Base-by-base conservation (phyloP, 2,888 invertebrate genomes). In the Mesorhabditis belari region DNA sequence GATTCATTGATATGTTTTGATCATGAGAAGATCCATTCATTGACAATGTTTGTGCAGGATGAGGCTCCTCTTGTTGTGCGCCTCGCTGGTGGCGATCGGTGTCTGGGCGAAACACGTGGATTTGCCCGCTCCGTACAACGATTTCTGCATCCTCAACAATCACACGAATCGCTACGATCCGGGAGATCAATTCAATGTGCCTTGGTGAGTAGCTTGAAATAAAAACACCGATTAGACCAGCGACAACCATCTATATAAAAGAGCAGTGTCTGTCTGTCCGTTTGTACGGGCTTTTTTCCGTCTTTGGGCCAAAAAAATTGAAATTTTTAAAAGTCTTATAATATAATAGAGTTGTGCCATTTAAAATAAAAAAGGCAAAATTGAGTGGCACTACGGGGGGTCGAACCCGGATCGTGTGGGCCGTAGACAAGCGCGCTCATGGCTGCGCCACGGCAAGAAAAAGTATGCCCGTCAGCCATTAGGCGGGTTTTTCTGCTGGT, bases 101-200 rank as follows among this genome's bases (percentile, higher is more conserved):
- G 55, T 57, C 23, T 55, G 53, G 9, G 57, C 65, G 4, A 65
- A 63, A 51, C 71, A 76, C 54, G 75, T 76, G 25, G 72, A 71
- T 35, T 62, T 77, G 55, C 75, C 75, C 26, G 68, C 64, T 25
- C 76, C 74, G 4, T 77, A 60, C 64, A 59, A 63, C 51, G 77
- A 77, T 60, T 66, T 74, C 61, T 77, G 77, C 49, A 69, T 77
- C 55, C 62, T 77, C 35, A 67, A 76, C 51, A 71, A 77, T 55
- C 67, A 67, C 27, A 60, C 58, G 29, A 74, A 77, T 44, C 61
- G 67, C 19, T 77, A 77, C 64, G 66, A 77, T 60, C 70, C 75
- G n/a, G 58, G 51, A 24, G 61, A 65, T 24, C 67, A 66, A 50
- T 67, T 67, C 44, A 66, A 64, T 51, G 68, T 76, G 35, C 73